Evolutionary conservation across 2,797 vertebrate genomes (phyloP).

Genomic region (Epinephelus coioides): DNA sequence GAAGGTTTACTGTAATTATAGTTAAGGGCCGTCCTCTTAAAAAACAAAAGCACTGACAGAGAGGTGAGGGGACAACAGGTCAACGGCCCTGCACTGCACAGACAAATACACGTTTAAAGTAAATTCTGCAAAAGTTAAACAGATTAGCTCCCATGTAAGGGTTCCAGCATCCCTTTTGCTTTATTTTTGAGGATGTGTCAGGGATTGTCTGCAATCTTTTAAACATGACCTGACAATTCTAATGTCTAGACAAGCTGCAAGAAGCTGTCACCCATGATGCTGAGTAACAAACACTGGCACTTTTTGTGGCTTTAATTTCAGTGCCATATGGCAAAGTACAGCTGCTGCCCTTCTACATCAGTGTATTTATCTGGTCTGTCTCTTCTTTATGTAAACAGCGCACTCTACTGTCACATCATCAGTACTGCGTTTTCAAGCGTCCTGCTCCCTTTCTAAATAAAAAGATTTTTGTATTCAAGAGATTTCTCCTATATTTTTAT

Average conservation of each 20-base stretch:
- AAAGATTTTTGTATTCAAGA: background rate
- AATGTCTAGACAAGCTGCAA: background rate
- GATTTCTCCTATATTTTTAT: background rate
- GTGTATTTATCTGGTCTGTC: background rate
- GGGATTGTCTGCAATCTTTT: background rate
- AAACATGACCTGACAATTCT: constrained; percentile 9
- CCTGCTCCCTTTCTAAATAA: background rate
- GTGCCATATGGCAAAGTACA: background rate
- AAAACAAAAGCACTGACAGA: constrained; percentile 51
- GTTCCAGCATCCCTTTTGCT: background rate
- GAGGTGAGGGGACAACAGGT: constrained; percentile 31
- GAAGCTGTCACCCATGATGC: constrained; percentile 19
- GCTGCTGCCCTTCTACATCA: background rate
- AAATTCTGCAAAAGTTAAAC: background rate
- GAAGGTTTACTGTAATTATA: constrained; percentile 52
- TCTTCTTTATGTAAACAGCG: constrained; percentile 42
- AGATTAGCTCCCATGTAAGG: background rate
- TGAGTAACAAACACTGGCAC: background rate
- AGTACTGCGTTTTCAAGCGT: background rate
- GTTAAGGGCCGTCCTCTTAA: constrained; percentile 36
- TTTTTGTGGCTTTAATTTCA: constrained; percentile 26
- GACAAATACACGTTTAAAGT: background rate
- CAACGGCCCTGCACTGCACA: background rate
- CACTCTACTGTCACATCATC: constrained; percentile 59
- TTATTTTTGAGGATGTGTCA: background rate